Conservation (phyloP, 2,797 vertebrate genomes). For the Notoglanidium macrostoma region DNA sequence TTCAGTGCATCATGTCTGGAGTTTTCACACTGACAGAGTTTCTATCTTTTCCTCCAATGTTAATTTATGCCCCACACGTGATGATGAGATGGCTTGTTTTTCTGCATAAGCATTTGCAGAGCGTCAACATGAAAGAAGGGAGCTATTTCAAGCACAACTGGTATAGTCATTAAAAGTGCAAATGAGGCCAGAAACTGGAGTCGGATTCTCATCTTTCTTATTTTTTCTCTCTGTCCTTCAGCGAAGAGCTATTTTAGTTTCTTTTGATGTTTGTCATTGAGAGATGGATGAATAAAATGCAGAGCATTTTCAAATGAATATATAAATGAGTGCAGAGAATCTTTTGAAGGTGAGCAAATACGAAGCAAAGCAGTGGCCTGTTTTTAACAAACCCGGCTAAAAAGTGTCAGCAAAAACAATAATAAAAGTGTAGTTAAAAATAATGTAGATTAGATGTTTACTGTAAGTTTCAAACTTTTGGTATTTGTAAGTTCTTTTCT, state of each 20-base stretch:
- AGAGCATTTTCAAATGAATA: conserved; percentile 27
- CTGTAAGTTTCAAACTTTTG: neutral
- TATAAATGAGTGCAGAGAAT: conserved; percentile 19
- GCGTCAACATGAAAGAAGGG: conserved; percentile 43
- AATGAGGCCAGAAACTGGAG: conserved; percentile 50
- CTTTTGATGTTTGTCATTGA: conserved; percentile 45
- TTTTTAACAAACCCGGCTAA: neutral
- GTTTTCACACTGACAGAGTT: conserved; percentile 23
- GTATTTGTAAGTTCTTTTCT: neutral
- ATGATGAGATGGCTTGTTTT: conserved; percentile 39
- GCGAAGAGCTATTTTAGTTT: conserved; percentile 2
- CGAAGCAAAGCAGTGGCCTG: conserved; percentile 14
- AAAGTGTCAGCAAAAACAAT: neutral
- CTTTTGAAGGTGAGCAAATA: conserved; percentile 9
- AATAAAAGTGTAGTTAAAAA: neutral
- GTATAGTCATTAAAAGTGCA: conserved; percentile 45
- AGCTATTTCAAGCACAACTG: conserved; percentile 45
- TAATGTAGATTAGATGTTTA: neutral
- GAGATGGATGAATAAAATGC: conserved; percentile 25
- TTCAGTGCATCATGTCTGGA: conserved; percentile 1
- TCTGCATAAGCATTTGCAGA: conserved; percentile 42
- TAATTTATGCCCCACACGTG: conserved; percentile 53
- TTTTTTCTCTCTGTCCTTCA: conserved; percentile 19
- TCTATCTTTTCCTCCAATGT: conserved; percentile 34
- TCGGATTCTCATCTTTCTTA: conserved; percentile 4